Evolutionary conservation across 2,888 invertebrate genomes (phyloP), one percentile per base, ranked within the genome.

Genomic region (Pseudanteris insignis): DNA sequence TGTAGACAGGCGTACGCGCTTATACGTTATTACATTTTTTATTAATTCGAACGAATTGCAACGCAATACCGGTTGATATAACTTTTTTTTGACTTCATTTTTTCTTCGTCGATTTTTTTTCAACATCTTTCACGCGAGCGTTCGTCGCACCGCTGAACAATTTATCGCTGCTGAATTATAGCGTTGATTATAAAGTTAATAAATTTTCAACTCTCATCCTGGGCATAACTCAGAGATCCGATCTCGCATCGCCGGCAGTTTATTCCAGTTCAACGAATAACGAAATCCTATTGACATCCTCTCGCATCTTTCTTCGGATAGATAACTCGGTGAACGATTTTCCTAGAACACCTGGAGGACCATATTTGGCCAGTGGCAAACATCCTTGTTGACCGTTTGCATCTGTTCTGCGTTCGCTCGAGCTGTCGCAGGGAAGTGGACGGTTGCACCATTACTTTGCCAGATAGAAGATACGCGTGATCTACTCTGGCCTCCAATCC

Each of bases 381-480:
- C 40, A 55, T 41, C 32, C 47, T 47, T 15, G 41, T 25, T 28
- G 25, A 34, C 14, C 8, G 47, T 34, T 55, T 40, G 46, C 47
- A 47, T 40, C 41, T 55, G 36, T 72, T 72, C 60, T 61, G 65
- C 70, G 70, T 74, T 74, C 70, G 73, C 72, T 67, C 9, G n/a
- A 59, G 63, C 38, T 61, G 55, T 47, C 48, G 36, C 50, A 60
- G 25, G 24, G 14, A 64, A 70, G 70, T 66, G 72, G 68, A 68
- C 67, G 55, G 48, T 66, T 57, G 64, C 70, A 66, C 70, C 70
- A 70, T 70, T 71, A 68, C 65, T 69, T 67, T 69, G 67, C 66
- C 63, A 76, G 77, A 78, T 78, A 77, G 75, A 77, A 77, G 78
- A 78, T 78, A 77, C 68, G 73, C 67, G 71, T 67, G 69, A 70